phyloP scores from a whole-genome alignment of 2,888 invertebrate genomes.

The Ctena decussata region DNA sequence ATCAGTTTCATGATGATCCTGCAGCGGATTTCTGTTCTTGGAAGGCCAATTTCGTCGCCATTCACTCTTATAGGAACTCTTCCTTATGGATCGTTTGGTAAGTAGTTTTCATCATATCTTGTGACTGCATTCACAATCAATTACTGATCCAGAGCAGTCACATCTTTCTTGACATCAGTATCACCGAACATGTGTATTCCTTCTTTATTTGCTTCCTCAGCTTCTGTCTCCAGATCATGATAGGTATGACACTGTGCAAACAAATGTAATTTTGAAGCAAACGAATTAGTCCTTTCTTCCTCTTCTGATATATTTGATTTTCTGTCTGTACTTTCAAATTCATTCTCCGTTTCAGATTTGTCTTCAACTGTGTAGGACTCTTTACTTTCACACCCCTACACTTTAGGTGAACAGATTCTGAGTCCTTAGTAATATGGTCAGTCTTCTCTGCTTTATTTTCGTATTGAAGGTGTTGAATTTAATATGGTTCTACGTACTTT shows the following conservation, averaged over 20 bases:
- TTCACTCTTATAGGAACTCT: constrained; percentile 7
- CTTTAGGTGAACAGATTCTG: too few species aligned
- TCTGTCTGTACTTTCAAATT: too few species aligned
- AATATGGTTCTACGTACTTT: too few species aligned
- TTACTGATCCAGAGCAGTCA: neutral
- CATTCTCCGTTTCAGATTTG: too few species aligned
- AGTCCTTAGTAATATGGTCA: too few species aligned
- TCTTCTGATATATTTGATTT: neutral
- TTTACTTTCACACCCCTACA: too few species aligned
- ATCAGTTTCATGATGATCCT: constrained; percentile 27
- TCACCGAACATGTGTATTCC: neutral
- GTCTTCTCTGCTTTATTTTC: too few species aligned
- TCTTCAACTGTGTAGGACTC: too few species aligned
- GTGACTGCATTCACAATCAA: neutral
- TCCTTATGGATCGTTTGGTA: neutral
- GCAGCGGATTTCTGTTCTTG: constrained; percentile 21
- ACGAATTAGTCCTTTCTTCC: neutral
- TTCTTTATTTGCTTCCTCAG: neutral
- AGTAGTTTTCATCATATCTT: neutral
- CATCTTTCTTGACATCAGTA: neutral
- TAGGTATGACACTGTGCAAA: neutral
- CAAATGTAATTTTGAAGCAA: neutral
- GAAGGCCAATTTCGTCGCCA: constrained; percentile 30
- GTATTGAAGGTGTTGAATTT: too few species aligned
- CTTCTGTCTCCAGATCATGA: neutral